Evolutionary conservation across 2,113 vertebrate genomes (phyloP), one percentile per base, ranked within the genome.

Genomic region (Todiramphus chloris): DNA sequence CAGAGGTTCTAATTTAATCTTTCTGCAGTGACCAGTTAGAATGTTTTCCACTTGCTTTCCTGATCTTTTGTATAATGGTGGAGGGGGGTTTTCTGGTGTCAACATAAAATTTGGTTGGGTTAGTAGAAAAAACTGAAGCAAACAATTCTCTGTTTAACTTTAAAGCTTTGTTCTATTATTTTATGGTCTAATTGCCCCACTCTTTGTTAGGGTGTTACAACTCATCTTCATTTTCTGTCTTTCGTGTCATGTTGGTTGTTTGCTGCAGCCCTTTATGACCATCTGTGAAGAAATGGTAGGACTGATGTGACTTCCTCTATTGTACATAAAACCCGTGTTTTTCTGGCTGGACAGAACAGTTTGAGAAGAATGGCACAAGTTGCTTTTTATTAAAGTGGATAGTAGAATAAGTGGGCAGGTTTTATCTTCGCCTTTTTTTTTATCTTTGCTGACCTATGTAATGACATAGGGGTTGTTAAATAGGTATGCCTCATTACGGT

Each of bases 1-100:
- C 75, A 86, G 33, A 85, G 55, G 13, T 73, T 85, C 74, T 88
- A 83, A 93, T 90, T 94, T 88, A 76, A 69, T 88, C 77, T 48
- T 93, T 68, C 69, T 90, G 50, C 72, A 62, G 67, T 46, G 50
- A 89, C 91, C 68, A 35, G 59, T 51, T 80, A 53, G 48, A 56
- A 78, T 84, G 50, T 91, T 91, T 95, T 69, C 73, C 35, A 33
- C 16, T 77, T 64, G 30, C 84, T 94, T 93, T 93, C 43, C 66
- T 76, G 56, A 28, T 94, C 35, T 78, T 94, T 66, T 75, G 39
- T 80, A 24, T 87, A 68, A 48, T 24, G 11, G 9, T 41, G 44
- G 77, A 72, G 69, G n/a, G 75, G 27, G 5, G 20, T 56, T 89
- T 95, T 87, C n/a, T 78, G 20, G 5, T 31, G 53, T 79, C 18